Conservation (phyloP, 1,140 invertebrate genomes). For the Mya arenaria region DNA sequence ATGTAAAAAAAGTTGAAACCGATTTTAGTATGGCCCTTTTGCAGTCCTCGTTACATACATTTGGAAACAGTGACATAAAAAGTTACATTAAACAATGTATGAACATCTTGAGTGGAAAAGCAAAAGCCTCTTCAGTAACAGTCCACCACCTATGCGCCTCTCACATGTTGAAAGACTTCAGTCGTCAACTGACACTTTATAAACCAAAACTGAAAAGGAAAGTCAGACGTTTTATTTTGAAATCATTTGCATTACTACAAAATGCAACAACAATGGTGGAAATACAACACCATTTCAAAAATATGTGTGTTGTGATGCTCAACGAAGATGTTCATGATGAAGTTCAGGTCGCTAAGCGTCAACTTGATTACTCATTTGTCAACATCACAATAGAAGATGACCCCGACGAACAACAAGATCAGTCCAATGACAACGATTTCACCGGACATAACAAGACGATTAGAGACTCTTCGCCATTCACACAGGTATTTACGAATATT, state of each 20-base stretch:
- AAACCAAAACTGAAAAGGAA: background rate
- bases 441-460: too few species aligned
- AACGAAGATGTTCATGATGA: too few species aligned
- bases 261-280: too few species aligned
- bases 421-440: too few species aligned
- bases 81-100: background rate
- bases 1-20: background rate
- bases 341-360: too few species aligned
- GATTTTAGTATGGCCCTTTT: background rate
- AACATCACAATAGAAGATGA: too few species aligned
- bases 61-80: background rate
- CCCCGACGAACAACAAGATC: too few species aligned
- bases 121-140: background rate
- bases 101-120: background rate
- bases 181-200: background rate
- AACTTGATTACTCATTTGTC: too few species aligned
- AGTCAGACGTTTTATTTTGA: background rate
- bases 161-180: conserved; percentile 6
- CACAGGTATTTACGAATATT: too few species aligned
- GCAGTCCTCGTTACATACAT: background rate
- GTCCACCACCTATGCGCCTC: background rate
- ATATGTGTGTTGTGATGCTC: too few species aligned
- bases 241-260: background rate
- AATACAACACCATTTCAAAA: too few species aligned
- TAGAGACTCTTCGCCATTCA: too few species aligned